Evolutionary conservation across 2,113 vertebrate species (phyloP), one percentile per base, ranked within the genome.

Genomic region (Agelaius tricolor): DNA sequence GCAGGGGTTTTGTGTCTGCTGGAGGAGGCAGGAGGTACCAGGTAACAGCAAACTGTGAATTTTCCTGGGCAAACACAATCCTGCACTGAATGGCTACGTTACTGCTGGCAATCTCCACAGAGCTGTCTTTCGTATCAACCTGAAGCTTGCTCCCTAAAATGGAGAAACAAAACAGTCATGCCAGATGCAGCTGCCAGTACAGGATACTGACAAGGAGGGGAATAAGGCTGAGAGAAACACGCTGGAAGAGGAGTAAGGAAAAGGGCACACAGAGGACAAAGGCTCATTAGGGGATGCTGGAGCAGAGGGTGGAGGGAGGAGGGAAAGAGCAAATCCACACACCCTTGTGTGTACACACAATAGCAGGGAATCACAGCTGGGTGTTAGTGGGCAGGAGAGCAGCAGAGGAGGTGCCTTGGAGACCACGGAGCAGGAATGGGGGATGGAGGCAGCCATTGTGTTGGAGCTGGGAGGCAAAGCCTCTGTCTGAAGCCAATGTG

Each of bases 61-160:
- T 77, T 26, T 93, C 95, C 14, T 31, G 49, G 44, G 96, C 73
- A 58, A 59, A 91, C 66, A 79, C 3, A 55, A 97, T 39, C 52
- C 59, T 92, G 68, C 96, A 98, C 59, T 97, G 96, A 7, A 97
- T 69, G 10, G 89, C 52, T 17, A 92, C 5, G 8, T 96, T 93
- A 78, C 75, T 31, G 0, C 75, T 20, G 20, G 85, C 49, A 67
- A 92, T 43, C 73, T 97, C 96, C 90, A 93, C 52, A 26, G 77
- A 73, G 39, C 71, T 95, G 43, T 72, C 82, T 47, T 49, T 18
- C 0, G 22, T n/a, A 52, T 92, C 74, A 66, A 98, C 82, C 27
- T 1, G 63, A 19, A 98, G 89, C 59, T 93, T 93, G 91, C 97
- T 98, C 84, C 96, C 98, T 98, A 52, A 84, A 83, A 97, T 7